A percentile compares a stretch with the other conserved stretches of the same genome.
These are phyloP conservation scores for Aspiorhynchus laticeps DNA, from an alignment of 2,113 vertebrate genomes.

Conservation along the genomic window DNA sequence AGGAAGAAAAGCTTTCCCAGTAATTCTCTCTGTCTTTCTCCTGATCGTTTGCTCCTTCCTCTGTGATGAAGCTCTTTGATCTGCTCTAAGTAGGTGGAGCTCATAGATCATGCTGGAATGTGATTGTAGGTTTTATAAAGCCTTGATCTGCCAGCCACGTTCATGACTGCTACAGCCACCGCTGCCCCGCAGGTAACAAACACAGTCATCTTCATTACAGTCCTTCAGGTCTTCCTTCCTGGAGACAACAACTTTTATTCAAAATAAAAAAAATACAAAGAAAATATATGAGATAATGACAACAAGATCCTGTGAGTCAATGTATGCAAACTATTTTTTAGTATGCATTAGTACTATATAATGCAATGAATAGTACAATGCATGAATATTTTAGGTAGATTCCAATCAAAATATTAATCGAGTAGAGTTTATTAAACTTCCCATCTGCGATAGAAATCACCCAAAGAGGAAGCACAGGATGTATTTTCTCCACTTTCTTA, in stretches of 20 bases:
- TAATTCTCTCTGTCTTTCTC: constrained; percentile 8
- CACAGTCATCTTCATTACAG: neutral
- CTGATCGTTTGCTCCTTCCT: neutral
- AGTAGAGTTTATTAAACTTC: neutral
- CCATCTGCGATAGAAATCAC: neutral
- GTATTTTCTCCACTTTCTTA: neutral
- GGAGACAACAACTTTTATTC: neutral
- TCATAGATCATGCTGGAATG: constrained; percentile 13
- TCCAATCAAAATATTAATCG: neutral
- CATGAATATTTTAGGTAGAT: no score
- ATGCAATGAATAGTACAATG: neutral
- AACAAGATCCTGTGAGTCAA: neutral
- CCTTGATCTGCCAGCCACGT: neutral
- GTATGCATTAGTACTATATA: neutral
- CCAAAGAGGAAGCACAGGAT: neutral
- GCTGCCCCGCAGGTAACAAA: constrained; percentile 10
- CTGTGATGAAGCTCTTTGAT: constrained; percentile 31
- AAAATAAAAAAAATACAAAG: neutral
- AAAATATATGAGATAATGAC: neutral
- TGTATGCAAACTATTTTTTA: neutral
- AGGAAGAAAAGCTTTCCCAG: neutral
- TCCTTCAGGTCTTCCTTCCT: neutral
- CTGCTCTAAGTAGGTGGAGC: constrained; percentile 9
- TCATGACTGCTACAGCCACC: neutral
- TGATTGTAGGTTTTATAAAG: constrained; percentile 37